These are phyloP conservation scores for Anabacerthia variegaticeps DNA, from an alignment of 2,797 vertebrate genomes.

Conservation along the genomic window DNA sequence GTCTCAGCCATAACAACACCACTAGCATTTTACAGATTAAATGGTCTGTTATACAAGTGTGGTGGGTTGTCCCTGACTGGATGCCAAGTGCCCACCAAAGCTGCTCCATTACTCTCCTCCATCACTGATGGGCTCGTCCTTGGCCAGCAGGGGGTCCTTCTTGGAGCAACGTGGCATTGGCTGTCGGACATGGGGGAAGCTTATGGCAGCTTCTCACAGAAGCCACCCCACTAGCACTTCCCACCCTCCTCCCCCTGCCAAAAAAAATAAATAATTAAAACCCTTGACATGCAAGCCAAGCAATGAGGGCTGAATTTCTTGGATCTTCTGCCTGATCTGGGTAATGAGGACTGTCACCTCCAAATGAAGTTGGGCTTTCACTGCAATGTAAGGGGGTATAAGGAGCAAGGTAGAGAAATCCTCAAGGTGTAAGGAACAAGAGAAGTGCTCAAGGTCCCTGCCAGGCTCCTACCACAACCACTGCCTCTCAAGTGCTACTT, in stretches of 20 bases:
- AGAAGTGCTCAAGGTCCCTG: neutral
- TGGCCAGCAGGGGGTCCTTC: neutral
- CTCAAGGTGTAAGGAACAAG: too few species aligned
- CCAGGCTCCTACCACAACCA: neutral
- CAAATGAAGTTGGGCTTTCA: neutral
- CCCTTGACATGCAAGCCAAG: neutral
- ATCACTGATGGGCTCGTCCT: rapidly evolving
- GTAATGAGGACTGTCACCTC: neutral
- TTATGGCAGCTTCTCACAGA: neutral
- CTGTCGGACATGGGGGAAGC: neutral
- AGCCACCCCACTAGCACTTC: neutral
- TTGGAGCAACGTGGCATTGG: neutral
- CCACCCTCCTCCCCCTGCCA: too few species aligned
- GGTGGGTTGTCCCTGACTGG: neutral
- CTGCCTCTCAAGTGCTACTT: neutral
- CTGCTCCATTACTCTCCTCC: neutral
- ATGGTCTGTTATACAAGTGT: neutral
- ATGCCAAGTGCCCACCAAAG: neutral
- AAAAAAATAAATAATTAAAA: neutral
- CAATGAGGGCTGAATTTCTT: neutral
- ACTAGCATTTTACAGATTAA: neutral
- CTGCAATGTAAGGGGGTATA: neutral
- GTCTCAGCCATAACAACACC: neutral
- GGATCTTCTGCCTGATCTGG: neutral
- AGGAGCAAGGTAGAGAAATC: neutral